Evolutionary conservation across 2,113 vertebrate genomes (phyloP).

Genomic region (Plectropomus leopardus): DNA sequence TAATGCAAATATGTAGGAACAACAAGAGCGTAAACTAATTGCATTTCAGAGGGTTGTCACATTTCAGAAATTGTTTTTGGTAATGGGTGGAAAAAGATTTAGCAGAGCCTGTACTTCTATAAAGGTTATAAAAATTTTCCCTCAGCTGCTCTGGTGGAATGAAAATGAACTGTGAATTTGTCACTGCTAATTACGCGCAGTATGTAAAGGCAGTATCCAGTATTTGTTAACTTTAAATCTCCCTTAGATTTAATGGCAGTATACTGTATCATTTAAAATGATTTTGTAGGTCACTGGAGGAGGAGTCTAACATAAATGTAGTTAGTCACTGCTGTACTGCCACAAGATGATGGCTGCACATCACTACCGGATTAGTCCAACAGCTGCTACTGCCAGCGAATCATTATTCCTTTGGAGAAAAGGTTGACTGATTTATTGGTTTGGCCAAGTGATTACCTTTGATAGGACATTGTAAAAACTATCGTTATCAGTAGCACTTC

Average conservation of each 20-base stretch:
- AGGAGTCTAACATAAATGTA: background rate
- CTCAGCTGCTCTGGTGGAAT: constrained; percentile 21
- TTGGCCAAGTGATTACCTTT: too few relatives aligned
- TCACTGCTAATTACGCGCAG: constrained; percentile 15
- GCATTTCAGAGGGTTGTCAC: constrained; percentile 42
- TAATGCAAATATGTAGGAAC: constrained; percentile 20
- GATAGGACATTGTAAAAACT: too few relatives aligned
- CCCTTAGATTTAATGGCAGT: too few relatives aligned
- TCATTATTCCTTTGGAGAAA: background rate
- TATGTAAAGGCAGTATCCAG: background rate
- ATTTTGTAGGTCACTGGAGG: background rate
- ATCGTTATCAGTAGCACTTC: too few relatives aligned
- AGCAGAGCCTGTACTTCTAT: constrained; percentile 25
- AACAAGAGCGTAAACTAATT: constrained; percentile 38
- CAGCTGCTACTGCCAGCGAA: background rate
- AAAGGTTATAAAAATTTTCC: constrained; percentile 39
- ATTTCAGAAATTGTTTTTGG: constrained; percentile 30
- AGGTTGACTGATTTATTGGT: too few relatives aligned
- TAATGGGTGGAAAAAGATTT: constrained; percentile 52
- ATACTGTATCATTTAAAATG: background rate
- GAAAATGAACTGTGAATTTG: constrained; percentile 22
- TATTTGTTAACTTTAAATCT: background rate
- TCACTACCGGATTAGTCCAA: background rate
- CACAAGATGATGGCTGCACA: background rate
- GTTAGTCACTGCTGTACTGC: background rate